Base-by-base conservation (phyloP, 2,888 invertebrate species). In the Melinaea menophilus region DNA sequence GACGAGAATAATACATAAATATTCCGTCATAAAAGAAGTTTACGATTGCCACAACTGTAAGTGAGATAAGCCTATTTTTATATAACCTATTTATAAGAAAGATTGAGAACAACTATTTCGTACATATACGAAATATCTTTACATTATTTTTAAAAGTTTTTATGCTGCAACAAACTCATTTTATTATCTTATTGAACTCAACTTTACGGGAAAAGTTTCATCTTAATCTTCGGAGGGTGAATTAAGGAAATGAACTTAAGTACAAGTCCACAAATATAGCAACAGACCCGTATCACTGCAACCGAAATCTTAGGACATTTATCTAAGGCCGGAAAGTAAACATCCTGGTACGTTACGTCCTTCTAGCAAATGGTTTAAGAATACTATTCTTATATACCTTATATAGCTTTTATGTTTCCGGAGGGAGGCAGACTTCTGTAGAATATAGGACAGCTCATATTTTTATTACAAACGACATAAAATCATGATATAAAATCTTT, bases 381-480 rank as follows among this genome's bases (percentile, higher is more conserved):
- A 79, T 80, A 76, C 63, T 67, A 71, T 65, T 62, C 12, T n/a
- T n/a, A n/a, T n/a, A n/a, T n/a, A n/a, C n/a, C n/a, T n/a, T n/a
- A 37, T 62, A 61, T 75, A 75, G 74, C 82, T 85, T 85, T 88
- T 88, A 89, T 86, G 81, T 82, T 81, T 85, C 86, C 86, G 78
- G 73, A 75, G 77, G 77, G 80, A 82, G 82, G 82, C 81, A n/a
- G 85, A 84, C 83, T 85, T 82, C 80, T 81, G 71, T 82, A 81
- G 80, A 84, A 81, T 81, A 79, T 75, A 74, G 77, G 73, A 78
- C 79, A 78, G 75, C 82, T 85, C 80, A 87, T 88, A 85, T n/a
- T 85, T 88, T 88, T 88, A 88, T 85, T 86, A 82, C 84, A 71
- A 71, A 73, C 72, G 73, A 78, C 78, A 77, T 82, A 80, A 85